Conservation (phyloP, 23 tunicate species). For the Halocynthia roretzi region DNA sequence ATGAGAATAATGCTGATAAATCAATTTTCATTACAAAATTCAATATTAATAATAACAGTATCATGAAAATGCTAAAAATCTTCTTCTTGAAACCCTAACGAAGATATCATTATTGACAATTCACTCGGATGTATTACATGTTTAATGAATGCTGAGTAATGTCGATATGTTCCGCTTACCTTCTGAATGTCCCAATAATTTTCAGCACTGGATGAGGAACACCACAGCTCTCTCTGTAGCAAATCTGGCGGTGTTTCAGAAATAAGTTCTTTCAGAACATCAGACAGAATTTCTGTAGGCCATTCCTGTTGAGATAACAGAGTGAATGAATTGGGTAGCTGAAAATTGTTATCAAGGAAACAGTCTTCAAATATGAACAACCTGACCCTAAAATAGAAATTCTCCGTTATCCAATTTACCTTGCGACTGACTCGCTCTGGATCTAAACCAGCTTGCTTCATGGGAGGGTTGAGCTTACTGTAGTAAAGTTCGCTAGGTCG, state of each 20-base stretch:
- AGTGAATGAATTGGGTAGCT: not conserved
- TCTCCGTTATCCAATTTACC: slow-evolving; percentile 15
- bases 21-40: not conserved
- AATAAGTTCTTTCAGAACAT: slow-evolving; percentile 60
- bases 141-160: no score
- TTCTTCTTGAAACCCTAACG: not conserved
- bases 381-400: no score
- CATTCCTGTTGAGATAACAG: slow-evolving; percentile 52
- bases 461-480: slow-evolving; percentile 86
- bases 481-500: slow-evolving; percentile 93
- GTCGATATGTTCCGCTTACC: slow-evolving; percentile 14
- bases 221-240: slow-evolving; percentile 95
- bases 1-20: slow-evolving; percentile 73
- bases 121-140: no score
- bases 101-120: not conserved
- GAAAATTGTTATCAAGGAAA: not conserved
- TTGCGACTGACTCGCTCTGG: slow-evolving; percentile 70
- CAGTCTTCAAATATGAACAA: no score
- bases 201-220: slow-evolving; percentile 78
- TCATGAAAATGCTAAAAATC: not conserved
- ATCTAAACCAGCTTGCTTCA: slow-evolving; percentile 87
- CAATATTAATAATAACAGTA: not conserved
- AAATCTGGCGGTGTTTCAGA: slow-evolving; percentile 88
- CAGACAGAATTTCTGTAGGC: slow-evolving; percentile 73
- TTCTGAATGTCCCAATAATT: slow-evolving; percentile 89